Evolutionary conservation across 2,113 vertebrate genomes (phyloP).

Genomic region (Acinonyx jubatus): DNA sequence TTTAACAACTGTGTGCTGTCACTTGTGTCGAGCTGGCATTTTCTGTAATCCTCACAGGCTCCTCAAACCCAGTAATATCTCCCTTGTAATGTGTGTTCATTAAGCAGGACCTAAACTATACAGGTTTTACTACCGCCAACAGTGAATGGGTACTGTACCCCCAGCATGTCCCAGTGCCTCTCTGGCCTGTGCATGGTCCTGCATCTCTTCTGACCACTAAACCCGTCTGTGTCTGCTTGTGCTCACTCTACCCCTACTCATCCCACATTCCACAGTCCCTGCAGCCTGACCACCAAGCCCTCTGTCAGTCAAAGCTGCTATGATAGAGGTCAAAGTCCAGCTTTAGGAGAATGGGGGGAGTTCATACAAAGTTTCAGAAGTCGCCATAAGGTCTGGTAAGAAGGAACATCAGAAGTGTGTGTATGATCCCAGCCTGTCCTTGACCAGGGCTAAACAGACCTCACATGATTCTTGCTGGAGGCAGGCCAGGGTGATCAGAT

Average conservation of each 20-base stretch:
- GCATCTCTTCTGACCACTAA: background rate
- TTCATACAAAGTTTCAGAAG: background rate
- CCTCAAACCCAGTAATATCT: background rate
- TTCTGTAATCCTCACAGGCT: background rate
- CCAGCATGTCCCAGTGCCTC: background rate
- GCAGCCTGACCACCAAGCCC: background rate
- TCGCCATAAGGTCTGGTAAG: background rate
- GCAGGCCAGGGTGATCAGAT: background rate
- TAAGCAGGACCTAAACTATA: background rate
- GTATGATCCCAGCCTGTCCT: background rate
- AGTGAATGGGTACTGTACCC: background rate
- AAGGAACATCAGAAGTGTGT: background rate
- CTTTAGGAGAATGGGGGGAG: background rate
- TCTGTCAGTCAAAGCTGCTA: background rate
- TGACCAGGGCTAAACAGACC: background rate
- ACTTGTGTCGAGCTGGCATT: background rate
- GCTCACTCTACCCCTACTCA: background rate
- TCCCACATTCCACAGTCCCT: background rate
- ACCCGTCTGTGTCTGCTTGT: background rate
- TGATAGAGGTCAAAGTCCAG: background rate
- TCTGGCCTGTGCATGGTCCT: background rate
- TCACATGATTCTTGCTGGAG: background rate
- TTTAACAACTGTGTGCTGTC: background rate
- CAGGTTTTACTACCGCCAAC: background rate
- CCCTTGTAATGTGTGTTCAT: background rate